Conservation (phyloP, 2,797 vertebrate genomes). For the Threskiornis aethiopicus region DNA sequence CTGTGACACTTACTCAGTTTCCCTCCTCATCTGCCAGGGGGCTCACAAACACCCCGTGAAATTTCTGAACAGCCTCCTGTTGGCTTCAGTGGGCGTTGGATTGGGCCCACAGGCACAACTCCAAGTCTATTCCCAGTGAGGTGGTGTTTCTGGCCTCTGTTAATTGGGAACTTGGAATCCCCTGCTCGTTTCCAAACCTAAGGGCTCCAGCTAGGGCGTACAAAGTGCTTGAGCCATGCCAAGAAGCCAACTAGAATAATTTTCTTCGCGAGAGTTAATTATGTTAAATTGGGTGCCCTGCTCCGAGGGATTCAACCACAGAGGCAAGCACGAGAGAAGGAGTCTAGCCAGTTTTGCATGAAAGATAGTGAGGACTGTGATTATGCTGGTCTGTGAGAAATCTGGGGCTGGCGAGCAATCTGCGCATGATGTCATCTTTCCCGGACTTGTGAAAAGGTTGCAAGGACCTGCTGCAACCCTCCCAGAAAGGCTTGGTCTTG, state of each 20-base stretch:
- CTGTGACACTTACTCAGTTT: neutral
- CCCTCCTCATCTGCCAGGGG: neutral
- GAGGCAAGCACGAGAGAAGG: neutral
- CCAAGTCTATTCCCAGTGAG: neutral
- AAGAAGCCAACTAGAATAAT: constrained; percentile 5
- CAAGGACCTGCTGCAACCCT: neutral
- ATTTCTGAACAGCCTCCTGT: neutral
- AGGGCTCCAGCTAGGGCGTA: neutral
- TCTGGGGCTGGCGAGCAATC: neutral
- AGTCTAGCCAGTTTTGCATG: neutral
- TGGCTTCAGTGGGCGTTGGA: neutral
- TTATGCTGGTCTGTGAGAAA: neutral
- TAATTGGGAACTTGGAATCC: neutral
- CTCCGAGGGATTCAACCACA: neutral
- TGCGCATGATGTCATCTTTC: neutral
- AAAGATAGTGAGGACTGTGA: neutral
- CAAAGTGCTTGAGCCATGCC: neutral
- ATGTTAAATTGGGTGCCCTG: neutral
- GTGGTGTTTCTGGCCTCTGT: neutral
- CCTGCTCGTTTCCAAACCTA: neutral
- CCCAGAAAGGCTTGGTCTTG: neutral
- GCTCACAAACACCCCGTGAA: neutral
- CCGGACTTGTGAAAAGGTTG: neutral
- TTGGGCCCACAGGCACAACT: neutral
- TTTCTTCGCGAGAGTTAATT: neutral